phyloP scores from a whole-genome alignment of 2,113 vertebrate species.

The Mola mola region DNA sequence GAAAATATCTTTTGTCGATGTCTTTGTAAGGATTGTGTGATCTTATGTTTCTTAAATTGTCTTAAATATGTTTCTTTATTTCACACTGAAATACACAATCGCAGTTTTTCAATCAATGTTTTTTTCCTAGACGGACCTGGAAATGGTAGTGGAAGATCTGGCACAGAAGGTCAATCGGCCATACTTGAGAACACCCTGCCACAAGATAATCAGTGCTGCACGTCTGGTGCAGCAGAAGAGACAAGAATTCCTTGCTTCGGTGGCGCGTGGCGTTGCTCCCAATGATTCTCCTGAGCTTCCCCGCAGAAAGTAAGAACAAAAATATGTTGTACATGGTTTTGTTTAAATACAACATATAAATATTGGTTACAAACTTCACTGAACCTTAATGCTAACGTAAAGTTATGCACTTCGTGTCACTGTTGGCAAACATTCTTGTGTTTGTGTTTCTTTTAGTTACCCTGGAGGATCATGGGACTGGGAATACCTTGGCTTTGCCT shows the following conservation, averaged over 20 bases:
- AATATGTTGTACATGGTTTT: background rate
- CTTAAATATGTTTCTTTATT: too few relatives aligned
- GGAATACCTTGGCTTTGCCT: conserved; percentile 98
- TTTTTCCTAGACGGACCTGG: conserved; percentile 90
- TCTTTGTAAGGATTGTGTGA: too few relatives aligned
- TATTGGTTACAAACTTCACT: background rate
- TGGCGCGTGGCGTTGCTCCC: conserved; percentile 95
- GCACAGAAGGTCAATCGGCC: conserved; percentile 99
- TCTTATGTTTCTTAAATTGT: too few relatives aligned
- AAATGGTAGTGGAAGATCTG: conserved; percentile 99
- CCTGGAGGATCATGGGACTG: conserved; percentile 98
- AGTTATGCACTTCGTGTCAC: background rate
- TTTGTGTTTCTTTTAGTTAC: conserved; percentile 83
- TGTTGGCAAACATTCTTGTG: conserved; percentile 2
- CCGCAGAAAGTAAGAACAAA: conserved; percentile 86
- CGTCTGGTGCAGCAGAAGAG: conserved; percentile 98
- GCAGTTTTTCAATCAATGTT: background rate
- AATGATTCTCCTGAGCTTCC: conserved; percentile 95
- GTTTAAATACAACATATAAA: background rate
- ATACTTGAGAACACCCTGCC: conserved; percentile 96
- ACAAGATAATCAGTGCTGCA: conserved; percentile 96
- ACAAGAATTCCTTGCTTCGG: conserved; percentile 96
- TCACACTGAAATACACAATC: too few relatives aligned
- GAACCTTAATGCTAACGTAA: background rate
- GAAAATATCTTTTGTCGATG: too few relatives aligned